Base-by-base conservation (phyloP, 1,140 invertebrate species). In the Drosophila melanogaster region DNA sequence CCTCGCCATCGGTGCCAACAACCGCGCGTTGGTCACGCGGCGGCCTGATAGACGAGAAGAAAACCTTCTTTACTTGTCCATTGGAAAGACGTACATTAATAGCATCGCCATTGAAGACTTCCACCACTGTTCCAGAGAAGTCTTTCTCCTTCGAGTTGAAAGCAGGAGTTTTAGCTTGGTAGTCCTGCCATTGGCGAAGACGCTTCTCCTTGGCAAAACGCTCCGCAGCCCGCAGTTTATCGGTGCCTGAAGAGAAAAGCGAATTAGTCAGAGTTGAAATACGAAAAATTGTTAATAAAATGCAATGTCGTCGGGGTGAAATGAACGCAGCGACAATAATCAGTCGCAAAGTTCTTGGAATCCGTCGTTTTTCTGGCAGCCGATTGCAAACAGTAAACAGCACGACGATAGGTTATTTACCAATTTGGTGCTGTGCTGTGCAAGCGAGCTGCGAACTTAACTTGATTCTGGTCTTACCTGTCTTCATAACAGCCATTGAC, bases 71-170 rank as follows among this genome's bases (percentile, higher is more conserved):
- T 2, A 94, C 92, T 43, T 95, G 94, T 26, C 96, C 96, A 90
- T 96, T 96, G 2, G 94, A 92, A 14, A 95, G 93, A 91, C 98
- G 98, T 0, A 99, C 95, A 41, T 97, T 94, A 6, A 99, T 92
- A 1, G 97, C 96, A 94, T 99, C 99, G 4, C 97, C 98, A 91
- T 97, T 98, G 0, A 98, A 95, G 59, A 99, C 95, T 93, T 99
- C 99, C 17, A 98, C 93, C 0, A 99, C 98, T 47, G 95, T 97
- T 15, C 95, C 98, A 40, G 93, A 94, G 84, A 98, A 98, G 79
- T 98, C 96, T 84, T 96, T 97, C 74, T 97, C 96, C 91, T 97
- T 97, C 8, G 95, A 94, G 19, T 95, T 93, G 49, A 96, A 94
- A 65, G 95, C 93, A 0, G 94, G 95, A 0, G 94, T 93, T 30